Conservation (phyloP, 2,113 vertebrate species). For the Plecturocebus donacophilus region DNA sequence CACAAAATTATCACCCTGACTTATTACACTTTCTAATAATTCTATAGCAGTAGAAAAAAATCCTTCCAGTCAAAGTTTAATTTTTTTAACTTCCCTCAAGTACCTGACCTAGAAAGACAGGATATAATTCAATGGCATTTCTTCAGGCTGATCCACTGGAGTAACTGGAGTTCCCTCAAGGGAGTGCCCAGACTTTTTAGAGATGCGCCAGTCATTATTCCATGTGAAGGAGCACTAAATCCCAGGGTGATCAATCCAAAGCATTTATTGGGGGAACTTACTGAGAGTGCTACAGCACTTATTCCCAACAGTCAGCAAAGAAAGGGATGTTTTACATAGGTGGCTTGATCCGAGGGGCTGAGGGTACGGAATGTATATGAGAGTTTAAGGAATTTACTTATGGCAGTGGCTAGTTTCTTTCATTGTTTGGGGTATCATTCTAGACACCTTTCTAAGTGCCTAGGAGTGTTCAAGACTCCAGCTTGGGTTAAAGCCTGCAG, state of each 20-base stretch:
- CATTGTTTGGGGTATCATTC: not conserved
- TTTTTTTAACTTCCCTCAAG: not conserved
- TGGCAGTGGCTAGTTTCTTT: not conserved
- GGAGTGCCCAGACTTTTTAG: too few species aligned
- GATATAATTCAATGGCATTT: not conserved
- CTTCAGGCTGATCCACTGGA: rapidly evolving
- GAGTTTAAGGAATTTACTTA: not conserved
- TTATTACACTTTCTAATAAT: not conserved
- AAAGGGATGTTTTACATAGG: not conserved
- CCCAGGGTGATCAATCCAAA: not conserved
- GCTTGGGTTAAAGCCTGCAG: not conserved
- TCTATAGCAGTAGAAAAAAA: not conserved
- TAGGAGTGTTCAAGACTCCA: too few species aligned
- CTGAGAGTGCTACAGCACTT: not conserved
- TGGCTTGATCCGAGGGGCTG: rapidly evolving
- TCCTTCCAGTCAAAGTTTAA: not conserved
- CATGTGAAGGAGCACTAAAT: too few species aligned
- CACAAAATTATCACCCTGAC: not conserved
- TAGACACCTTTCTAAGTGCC: not conserved
- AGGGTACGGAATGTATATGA: not conserved
- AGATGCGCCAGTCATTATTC: not conserved
- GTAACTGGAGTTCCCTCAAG: not conserved
- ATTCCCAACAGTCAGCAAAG: not conserved
- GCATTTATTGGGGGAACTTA: not conserved
- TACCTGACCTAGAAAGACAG: not conserved